A percentile compares a stretch with the other conserved stretches of the same genome.
phyloP scores from a whole-genome alignment of 2,797 vertebrate species.

The Zenarchopterus dispar region DNA sequence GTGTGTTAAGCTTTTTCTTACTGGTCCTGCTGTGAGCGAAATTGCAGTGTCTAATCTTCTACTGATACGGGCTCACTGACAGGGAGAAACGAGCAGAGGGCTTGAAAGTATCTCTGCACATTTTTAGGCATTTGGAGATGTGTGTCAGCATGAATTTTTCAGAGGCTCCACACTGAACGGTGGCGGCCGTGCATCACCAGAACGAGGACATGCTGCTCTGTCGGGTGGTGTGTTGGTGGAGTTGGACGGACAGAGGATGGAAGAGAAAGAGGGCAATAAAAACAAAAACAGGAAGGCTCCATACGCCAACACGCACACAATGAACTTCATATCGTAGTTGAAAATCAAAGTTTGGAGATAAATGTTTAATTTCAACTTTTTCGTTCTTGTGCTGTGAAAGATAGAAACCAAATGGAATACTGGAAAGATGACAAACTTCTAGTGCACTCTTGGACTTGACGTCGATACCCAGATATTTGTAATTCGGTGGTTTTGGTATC shows the following conservation, averaged over 20 bases:
- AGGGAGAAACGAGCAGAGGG: conserved; percentile 23
- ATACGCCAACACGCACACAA: not conserved
- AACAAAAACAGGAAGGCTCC: not conserved
- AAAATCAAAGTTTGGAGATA: no score
- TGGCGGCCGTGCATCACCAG: conserved; percentile 56
- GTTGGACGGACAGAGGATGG: conserved; percentile 10
- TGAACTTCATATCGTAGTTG: no score
- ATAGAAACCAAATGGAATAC: not conserved
- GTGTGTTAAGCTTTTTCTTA: conserved; percentile 10
- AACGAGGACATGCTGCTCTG: conserved; percentile 64
- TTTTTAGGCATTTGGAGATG: conserved; percentile 47
- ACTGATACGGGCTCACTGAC: conserved; percentile 45
- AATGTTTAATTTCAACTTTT: no score
- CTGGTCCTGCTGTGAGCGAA: conserved; percentile 39
- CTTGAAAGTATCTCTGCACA: conserved; percentile 36
- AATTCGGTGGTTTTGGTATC: no score
- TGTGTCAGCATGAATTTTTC: conserved; percentile 71
- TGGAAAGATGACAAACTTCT: not conserved
- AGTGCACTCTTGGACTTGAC: no score
- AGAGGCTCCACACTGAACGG: conserved; percentile 56
- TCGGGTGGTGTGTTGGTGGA: conserved; percentile 27
- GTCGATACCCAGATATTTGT: no score
- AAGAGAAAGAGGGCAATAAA: not conserved
- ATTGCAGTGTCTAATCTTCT: conserved; percentile 59
- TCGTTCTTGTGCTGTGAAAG: not conserved